These are phyloP conservation scores for Donacobius atricapilla DNA, from an alignment of 2,113 vertebrate genomes.

Conservation along the genomic window DNA sequence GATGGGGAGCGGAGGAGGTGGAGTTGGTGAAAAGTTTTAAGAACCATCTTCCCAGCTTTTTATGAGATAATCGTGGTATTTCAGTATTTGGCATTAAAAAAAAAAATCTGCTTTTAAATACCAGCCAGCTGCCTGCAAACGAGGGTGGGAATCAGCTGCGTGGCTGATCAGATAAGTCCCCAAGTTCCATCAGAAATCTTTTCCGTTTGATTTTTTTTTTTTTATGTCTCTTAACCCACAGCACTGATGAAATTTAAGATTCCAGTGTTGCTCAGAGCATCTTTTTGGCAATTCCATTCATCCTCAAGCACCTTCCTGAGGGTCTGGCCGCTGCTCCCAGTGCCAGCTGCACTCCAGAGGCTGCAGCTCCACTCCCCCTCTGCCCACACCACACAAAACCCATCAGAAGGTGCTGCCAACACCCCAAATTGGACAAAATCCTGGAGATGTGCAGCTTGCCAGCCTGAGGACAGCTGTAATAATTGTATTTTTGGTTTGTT, in stretches of 20 bases:
- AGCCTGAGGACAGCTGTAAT: not conserved
- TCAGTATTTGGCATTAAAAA: not conserved
- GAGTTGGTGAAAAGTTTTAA: constrained; percentile 1
- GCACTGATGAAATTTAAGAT: not conserved
- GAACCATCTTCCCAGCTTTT: not conserved
- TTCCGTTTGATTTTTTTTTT: not conserved
- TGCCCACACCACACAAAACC: not conserved
- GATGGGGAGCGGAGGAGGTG: not conserved
- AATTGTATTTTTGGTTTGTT: not conserved
- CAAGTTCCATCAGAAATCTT: not conserved
- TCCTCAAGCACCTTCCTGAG: not conserved
- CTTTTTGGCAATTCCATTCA: not conserved
- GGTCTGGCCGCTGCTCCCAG: not conserved
- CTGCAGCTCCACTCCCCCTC: not conserved
- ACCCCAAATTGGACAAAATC: not conserved
- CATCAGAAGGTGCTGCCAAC: not conserved
- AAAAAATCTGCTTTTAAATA: not conserved
- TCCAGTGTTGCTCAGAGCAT: not conserved
- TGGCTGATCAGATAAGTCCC: not conserved
- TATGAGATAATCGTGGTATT: not conserved
- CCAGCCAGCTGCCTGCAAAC: not conserved
- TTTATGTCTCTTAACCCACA: not conserved
- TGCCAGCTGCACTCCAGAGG: not conserved
- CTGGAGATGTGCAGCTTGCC: not conserved
- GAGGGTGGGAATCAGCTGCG: not conserved